Percentiles rank a stretch among this genome's conserved stretches.
phyloP scores from a whole-genome alignment of 2,888 invertebrate genomes.

The Cheilosia scutellata region DNA sequence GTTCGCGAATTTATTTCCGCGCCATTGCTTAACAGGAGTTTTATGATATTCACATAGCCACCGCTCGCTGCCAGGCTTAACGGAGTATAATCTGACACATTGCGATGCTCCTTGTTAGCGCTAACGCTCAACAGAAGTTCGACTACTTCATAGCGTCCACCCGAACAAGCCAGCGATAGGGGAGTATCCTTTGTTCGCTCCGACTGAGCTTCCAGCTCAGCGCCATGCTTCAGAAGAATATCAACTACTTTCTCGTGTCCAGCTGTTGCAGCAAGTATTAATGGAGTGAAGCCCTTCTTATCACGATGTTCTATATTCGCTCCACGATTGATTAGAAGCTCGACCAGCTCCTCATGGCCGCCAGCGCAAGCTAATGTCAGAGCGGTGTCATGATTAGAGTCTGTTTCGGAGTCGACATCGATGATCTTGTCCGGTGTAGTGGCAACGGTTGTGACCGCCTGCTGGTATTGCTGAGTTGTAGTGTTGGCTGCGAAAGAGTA shows the following conservation, averaged over 20 bases:
- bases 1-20: constrained; percentile 99
- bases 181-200: constrained; percentile 99
- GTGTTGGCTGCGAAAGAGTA: constrained; percentile 69
- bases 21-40: constrained; percentile 95
- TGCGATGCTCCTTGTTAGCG: constrained; percentile 99
- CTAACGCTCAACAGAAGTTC: constrained; percentile 94
- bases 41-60: constrained; percentile 99
- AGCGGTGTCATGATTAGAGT: constrained; percentile 99
- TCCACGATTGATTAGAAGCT: constrained; percentile 94
- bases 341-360: constrained; percentile 97
- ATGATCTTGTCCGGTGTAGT: constrained; percentile 89
- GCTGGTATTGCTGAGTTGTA: constrained; percentile 80
- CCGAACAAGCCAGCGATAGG: constrained; percentile 97
- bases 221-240: constrained; percentile 95
- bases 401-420: constrained; percentile 99
- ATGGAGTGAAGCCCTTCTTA: constrained; percentile 99
- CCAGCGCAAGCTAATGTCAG: constrained; percentile 98
- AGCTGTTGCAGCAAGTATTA: constrained; percentile 98
- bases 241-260: constrained; percentile 96
- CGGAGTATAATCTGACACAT: constrained; percentile 99
- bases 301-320: constrained; percentile 99
- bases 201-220: constrained; percentile 99
- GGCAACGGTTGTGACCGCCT: constrained; percentile 81
- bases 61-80: constrained; percentile 99
- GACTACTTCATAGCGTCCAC: constrained; percentile 98